Evolutionary conservation across 2,888 invertebrate species (phyloP), one percentile per base, ranked within the genome.

Genomic region (Drosophila mercatorum): DNA sequence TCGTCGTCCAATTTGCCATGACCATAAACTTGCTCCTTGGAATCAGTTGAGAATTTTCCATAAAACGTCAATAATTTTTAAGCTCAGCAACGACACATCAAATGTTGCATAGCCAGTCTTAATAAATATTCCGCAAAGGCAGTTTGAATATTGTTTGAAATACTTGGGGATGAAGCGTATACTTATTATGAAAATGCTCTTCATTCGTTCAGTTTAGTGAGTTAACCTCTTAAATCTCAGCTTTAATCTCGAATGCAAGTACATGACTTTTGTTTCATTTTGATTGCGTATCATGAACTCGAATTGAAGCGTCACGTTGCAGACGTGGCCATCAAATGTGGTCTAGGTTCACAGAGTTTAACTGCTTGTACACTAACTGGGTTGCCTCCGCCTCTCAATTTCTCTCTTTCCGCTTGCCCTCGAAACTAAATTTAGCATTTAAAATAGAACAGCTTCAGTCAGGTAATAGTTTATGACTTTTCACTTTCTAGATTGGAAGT

Each of bases 1-100:
- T 60, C 41, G 53, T 62, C 52, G 76, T 49, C 51, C 66, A 80
- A 77, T 80, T 80, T 75, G 76, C 47, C 61, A 65, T 63, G 63
- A 67, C 59, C 66, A 41, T 40, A 70, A 77, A 80, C 58, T 80
- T 80, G 49, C 36, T 53, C 47, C 46, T 36, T 12, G 36, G 47
- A 75, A 58, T 70, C 46, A 56, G 49, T 70, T 64, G 8, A 41
- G 41, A 59, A 36, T 40, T 61, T 64, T 43, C 44, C 40, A 49
- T 51, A 17, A 14, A 51, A 58, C 49, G 49, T 51, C 68, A 68
- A 66, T 68, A 62, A 62, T 60, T 63, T 47, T 56, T 11, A n/a
- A 46, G 47, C 47, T 65, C 41, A 60, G 49, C 41, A 47, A 46
- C 12, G 36, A 49, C 10, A 51, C 40, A 52, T 53, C 63, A 64